phyloP scores from a whole-genome alignment of 37 sponge, comb jelly and placozoan species.

The Aplysina aerophoba region DNA sequence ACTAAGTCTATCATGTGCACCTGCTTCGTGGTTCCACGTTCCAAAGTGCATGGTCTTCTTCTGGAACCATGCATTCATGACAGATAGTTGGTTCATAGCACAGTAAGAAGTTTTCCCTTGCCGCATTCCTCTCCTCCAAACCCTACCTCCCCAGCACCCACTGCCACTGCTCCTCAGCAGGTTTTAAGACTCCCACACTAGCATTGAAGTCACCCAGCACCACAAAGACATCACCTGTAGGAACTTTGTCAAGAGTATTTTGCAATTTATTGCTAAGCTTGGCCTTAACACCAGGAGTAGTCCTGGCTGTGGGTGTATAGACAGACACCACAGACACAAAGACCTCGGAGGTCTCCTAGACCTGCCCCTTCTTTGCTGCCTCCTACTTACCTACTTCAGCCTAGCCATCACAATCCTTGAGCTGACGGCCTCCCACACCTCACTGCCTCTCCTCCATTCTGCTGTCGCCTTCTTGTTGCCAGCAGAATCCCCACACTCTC shows the following conservation, averaged over 20 bases:
- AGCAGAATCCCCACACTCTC: slow-evolving; percentile 37
- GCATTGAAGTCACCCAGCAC: slow-evolving; percentile 37
- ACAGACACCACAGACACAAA: background rate
- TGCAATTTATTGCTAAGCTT: slow-evolving; percentile 25
- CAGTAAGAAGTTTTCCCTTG: slow-evolving; percentile 37
- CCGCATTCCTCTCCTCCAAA: slow-evolving; percentile 41
- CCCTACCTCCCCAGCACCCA: slow-evolving; percentile 32
- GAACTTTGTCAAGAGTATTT: slow-evolving; percentile 19
- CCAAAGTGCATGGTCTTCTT: slow-evolving; percentile 21
- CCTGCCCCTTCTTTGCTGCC: background rate
- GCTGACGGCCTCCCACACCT: slow-evolving; percentile 8
- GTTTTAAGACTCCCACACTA: slow-evolving; percentile 5
- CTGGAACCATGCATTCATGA: slow-evolving; percentile 44
- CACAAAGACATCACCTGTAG: slow-evolving; percentile 16
- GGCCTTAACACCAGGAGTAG: slow-evolving; percentile 9
- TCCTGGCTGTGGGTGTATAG: slow-evolving; percentile 52
- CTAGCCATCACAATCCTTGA: slow-evolving; percentile 25
- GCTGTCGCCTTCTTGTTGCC: slow-evolving; percentile 5
- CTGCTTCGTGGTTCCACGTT: slow-evolving; percentile 40
- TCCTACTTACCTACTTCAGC: background rate
- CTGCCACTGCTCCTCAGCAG: background rate
- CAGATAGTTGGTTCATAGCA: slow-evolving; percentile 39
- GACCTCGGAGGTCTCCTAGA: background rate
- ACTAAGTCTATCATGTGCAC: slow-evolving; percentile 33
- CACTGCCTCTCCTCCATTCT: slow-evolving; percentile 41